Base-by-base conservation (phyloP, 37 sponge, comb jelly and placozoan species). In the Ianthella basta region DNA sequence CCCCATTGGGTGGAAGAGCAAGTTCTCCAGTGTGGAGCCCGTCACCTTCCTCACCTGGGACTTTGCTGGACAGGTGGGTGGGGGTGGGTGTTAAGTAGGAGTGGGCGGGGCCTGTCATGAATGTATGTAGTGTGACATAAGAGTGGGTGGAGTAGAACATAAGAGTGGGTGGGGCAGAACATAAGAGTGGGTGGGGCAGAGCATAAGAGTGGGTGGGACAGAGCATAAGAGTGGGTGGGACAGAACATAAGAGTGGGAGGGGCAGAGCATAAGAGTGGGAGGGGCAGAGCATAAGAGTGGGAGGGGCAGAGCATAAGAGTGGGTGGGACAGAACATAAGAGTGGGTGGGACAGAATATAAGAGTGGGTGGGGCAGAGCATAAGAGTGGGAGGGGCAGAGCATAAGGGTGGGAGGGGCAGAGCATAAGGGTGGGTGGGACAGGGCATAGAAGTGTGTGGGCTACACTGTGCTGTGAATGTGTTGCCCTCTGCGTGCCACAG, bases 1-100 rank as follows among this genome's bases (percentile, higher is more conserved):
- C 40, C 68, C 55, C 39, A 53, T 3, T 4, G 24, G 16, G 15
- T 32, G 54, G 18, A 75, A 41, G 54, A 23, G 38, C 21, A 40
- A 44, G 25, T 75, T 75, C 23, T 84, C 36, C 4, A 61, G 30
- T 1, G 77, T 2, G 38, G 65, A 84, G 23, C 70, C 86, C 0
- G 87, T 97, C 30, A 81, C 87, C n/a, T 97, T 95, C 41, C 72
- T 94, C 23, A 89, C 90, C 13, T 95, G 95, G 97, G 97, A 97
- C 73, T 97, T 97, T 88, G 97, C 92, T 55, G 97, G 97, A 37
- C 95, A 93, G 82, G 94, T 91, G 56, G 14, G 70, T 67, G n/a
- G 20, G 25, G 41, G 59, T 79, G 57, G 20, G 56, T 79, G 57
- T 25, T 15, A n/a, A n/a, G 8, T 44, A 44, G 8, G 50, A 44